Evolutionary conservation across 2,888 invertebrate genomes (phyloP), one percentile per base, ranked within the genome.

Genomic region (Xanthia icteritia): DNA sequence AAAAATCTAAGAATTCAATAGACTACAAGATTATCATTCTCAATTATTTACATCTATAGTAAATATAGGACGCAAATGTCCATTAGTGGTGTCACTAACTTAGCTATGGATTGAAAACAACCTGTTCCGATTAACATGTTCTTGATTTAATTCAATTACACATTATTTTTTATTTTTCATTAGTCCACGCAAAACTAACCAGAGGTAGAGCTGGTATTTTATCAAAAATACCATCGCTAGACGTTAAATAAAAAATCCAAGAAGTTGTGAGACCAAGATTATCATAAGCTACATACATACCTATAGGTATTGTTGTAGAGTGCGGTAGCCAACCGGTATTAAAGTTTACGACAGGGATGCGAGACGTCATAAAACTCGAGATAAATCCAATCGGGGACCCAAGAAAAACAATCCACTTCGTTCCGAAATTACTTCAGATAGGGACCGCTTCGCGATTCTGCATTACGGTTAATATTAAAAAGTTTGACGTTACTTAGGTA

Each of bases 291-390:
- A 70, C 82, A 79, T 45, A 68, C n/a, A n/a, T n/a, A n/a, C n/a
- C n/a, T 79, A 81, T 84, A 87, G 79, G 83, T 86, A 82, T 85
- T 82, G 81, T 77, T 84, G 86, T 90, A 90, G 88, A 88, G 91
- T 87, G 92, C 94, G 92, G 96, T 95, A 96, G 96, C 94, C 89
- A 92, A 91, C 90, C 89, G 93, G 94, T 93, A 94, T 94, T 94
- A 96, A 95, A 96, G 83, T 96, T 96, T 96, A 96, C 96, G 96
- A 96, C 91, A 89, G 94, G 94, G 96, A 95, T 95, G 94, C 93
- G 94, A 95, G 94, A 94, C 94, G 94, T 91, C 93, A 92, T 96
- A 96, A 96, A 96, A 95, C 93, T 94, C 90, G 92, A 96, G 96
- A 96, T 96, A 95, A 95, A 95, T 95, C 96, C 94, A 94, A 95